Conservation (phyloP, 1,140 invertebrate species). For the Ericerus pela region DNA sequence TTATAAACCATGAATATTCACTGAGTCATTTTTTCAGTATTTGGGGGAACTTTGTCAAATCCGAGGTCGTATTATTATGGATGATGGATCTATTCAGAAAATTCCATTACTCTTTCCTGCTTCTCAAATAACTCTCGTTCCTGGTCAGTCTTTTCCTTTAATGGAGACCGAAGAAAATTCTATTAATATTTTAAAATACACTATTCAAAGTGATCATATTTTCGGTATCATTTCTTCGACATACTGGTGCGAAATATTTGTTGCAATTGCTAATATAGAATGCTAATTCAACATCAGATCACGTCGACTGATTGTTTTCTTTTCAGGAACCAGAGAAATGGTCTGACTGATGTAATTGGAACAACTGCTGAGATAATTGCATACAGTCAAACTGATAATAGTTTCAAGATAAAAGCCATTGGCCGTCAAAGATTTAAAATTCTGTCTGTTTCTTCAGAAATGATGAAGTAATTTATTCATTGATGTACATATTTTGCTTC, state of each 20-base stretch:
- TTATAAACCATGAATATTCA: neutral
- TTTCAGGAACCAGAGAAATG: neutral
- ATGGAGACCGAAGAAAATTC: conserved; percentile 39
- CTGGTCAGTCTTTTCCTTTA: conserved; percentile 56
- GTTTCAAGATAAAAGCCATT: conserved; percentile 41
- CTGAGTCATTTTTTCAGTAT: conserved; percentile 37
- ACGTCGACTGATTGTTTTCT: neutral
- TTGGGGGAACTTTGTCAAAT: conserved; percentile 45
- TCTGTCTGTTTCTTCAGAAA: conserved; percentile 25
- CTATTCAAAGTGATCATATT: conserved; percentile 40
- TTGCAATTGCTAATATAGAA: neutral
- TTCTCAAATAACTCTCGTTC: conserved; percentile 41
- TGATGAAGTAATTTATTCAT: neutral
- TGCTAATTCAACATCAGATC: neutral
- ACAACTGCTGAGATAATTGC: conserved; percentile 60
- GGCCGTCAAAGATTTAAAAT: conserved; percentile 50
- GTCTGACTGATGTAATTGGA: conserved; percentile 27
- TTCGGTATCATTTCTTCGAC: conserved; percentile 35
- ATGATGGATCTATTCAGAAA: conserved; percentile 32
- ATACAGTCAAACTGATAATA: conserved; percentile 35
- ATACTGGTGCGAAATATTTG: conserved; percentile 13
- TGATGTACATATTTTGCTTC: neutral
- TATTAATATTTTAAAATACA: conserved; percentile 39
- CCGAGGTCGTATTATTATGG: conserved; percentile 43
- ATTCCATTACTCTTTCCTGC: conserved; percentile 44